Evolutionary conservation across 2,888 invertebrate genomes (phyloP).

Genomic region (Mythimna lalbum): DNA sequence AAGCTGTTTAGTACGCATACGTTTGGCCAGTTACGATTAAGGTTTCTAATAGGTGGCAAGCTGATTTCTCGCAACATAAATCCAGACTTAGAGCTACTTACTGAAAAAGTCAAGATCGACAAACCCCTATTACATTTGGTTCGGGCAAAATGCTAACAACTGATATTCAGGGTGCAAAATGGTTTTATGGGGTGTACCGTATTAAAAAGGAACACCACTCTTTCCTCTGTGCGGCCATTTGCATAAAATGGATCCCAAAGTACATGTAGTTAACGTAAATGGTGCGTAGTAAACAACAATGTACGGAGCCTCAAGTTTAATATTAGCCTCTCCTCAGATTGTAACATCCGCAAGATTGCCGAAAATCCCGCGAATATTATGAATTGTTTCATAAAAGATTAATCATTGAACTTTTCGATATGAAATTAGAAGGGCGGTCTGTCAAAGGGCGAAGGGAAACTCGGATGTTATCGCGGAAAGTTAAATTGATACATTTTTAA

Average conservation of each 20-base stretch:
- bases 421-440: slow-evolving; percentile 72
- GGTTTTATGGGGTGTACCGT: background rate
- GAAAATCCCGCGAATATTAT: slow-evolving; percentile 51
- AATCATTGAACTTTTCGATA: slow-evolving; percentile 74
- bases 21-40: background rate
- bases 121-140: background rate
- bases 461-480: slow-evolving; percentile 72
- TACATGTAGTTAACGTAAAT: background rate
- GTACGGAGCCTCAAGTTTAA: slow-evolving; percentile 16
- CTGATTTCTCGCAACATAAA: too few relatives aligned
- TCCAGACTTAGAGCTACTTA: too few relatives aligned
- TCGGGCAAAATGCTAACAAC: background rate
- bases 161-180: background rate
- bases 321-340: slow-evolving; percentile 27
- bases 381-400: slow-evolving; percentile 65
- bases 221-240: background rate
- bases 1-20: background rate
- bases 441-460: slow-evolving; percentile 73
- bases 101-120: background rate
- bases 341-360: slow-evolving; percentile 42
- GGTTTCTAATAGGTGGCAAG: too few relatives aligned
- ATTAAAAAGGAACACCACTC: background rate
- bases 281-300: slow-evolving; percentile 7
- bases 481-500: slow-evolving; percentile 84
- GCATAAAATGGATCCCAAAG: background rate